These are phyloP conservation scores for Paraescarpia echinospica DNA, from an alignment of 1,140 invertebrate species.

Conservation along the genomic window DNA sequence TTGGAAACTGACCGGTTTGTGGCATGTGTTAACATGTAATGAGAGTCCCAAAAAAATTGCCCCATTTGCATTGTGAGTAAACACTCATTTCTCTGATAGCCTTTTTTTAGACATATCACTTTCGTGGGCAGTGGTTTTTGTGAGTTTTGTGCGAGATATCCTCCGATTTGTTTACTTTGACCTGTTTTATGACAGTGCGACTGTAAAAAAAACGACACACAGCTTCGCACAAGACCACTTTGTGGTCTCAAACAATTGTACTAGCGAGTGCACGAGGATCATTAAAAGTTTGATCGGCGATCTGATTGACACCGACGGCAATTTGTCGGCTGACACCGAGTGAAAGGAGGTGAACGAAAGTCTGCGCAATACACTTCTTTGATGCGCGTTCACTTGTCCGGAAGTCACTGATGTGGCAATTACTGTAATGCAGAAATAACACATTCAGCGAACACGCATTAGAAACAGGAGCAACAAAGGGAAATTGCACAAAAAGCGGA, in stretches of 20 bases:
- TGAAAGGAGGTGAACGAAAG: neutral
- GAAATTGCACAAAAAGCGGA: neutral
- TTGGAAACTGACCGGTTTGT: neutral
- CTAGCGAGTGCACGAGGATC: neutral
- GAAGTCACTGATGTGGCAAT: neutral
- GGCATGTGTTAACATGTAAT: neutral
- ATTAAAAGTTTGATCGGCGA: neutral
- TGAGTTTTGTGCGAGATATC: too few relatives aligned
- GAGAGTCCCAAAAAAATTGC: neutral
- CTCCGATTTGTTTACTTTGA: neutral
- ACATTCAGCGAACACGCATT: neutral
- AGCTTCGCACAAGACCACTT: neutral
- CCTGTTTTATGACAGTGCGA: neutral
- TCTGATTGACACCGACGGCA: neutral
- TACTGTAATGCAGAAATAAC: constrained; percentile 1
- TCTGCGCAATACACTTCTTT: neutral
- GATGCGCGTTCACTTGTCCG: neutral
- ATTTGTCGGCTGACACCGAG: neutral
- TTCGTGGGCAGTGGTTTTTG: neutral
- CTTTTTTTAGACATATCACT: neutral
- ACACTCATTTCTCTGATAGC: neutral
- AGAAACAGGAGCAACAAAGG: neutral
- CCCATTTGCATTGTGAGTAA: neutral
- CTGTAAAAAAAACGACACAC: neutral
- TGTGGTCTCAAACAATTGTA: neutral